Evolutionary conservation across 2,113 vertebrate genomes (phyloP).

Genomic region (Oreamnos americanus): DNA sequence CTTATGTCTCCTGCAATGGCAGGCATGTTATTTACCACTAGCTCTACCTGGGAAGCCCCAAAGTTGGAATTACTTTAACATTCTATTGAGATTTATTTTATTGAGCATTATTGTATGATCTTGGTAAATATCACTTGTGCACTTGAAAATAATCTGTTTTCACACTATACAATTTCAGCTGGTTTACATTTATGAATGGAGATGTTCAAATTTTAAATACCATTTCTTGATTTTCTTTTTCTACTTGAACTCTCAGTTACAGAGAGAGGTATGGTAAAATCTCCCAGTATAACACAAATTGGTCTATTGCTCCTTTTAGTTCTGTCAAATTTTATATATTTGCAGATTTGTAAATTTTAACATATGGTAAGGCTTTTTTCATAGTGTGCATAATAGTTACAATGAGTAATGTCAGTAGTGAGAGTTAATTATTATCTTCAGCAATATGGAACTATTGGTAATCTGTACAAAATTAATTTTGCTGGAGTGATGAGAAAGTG

Average conservation of each 20-base stretch:
- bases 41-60: neutral
- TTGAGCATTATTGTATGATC: neutral
- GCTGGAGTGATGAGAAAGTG: neutral
- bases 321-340: neutral
- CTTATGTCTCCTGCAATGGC: neutral
- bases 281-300: neutral
- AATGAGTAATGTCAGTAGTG: neutral
- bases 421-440: neutral
- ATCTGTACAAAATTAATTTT: neutral
- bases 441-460: neutral
- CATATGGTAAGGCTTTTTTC: neutral
- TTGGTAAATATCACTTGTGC: neutral
- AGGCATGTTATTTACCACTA: neutral
- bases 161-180: neutral
- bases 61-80: neutral
- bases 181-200: neutral
- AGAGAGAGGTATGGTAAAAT: neutral
- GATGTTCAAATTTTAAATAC: neutral
- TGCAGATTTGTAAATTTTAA: neutral
- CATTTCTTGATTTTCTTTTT: neutral
- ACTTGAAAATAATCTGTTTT: neutral
- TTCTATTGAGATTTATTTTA: neutral
- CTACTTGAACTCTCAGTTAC: neutral
- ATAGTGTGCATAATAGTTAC: neutral
- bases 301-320: neutral